Evolutionary conservation across 2,797 vertebrate species (phyloP), one percentile per base, ranked within the genome.

Genomic region (Ataeniobius toweri): DNA sequence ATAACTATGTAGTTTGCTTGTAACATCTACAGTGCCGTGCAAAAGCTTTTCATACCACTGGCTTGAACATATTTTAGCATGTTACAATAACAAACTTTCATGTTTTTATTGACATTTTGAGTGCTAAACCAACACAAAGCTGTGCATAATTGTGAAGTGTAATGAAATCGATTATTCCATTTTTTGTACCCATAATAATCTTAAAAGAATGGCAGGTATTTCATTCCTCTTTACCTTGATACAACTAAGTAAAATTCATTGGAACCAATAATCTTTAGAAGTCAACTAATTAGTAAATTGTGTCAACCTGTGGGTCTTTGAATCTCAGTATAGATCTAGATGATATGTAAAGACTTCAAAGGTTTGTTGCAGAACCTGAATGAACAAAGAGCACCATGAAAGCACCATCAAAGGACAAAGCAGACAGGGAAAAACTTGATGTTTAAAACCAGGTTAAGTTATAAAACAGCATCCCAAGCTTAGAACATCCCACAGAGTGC

Each of bases 1-100:
- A 84, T 89, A 92, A 39, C 83, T 88, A 74, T 88, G 44, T 28
- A 75, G 68, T 83, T 75, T 93, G 92, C 91, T 84, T 91, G 88
- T 92, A 92, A 89, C 89, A 89, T 44, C 36, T 24, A 68, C 65
- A 44, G 10, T 44, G 4, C 39, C 39, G 44, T 77, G 84, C 91
- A 87, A 85, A 87, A 80, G 70, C 85, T 24, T 67, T 67, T 67
- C 22, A 67, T 24, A 24, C 10, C 39, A 22, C 36, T 36, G 36
- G 36, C 5, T 10, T 24, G 20, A 39, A 68, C 5, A 68, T 44
- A 68, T 68, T n/a, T 13, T 24, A 44, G 2, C 5, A 44, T 44
- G 16, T 41, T 44, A 44, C 65, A 68, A 6, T 22, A 67, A 24
- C 63, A 41, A 41, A 24, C 36, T 6, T n/a, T 68, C 10, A 68